Percentiles rank a stretch among this genome's conserved stretches.
Conservation (phyloP, 1,140 invertebrate genomes). For the Diorhabda carinulata region DNA sequence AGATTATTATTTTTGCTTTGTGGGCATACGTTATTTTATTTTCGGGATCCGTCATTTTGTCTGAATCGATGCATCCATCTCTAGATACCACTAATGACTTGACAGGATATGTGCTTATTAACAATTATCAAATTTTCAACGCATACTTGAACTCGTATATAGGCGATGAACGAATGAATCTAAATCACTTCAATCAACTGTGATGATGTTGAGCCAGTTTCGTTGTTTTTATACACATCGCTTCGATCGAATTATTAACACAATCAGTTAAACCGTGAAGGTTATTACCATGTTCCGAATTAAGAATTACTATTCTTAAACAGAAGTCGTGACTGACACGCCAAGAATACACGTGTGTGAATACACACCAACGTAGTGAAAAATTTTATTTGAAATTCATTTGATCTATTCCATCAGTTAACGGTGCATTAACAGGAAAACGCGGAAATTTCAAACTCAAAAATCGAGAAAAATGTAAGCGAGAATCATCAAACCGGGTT, state of each 20-base stretch:
- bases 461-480: no score
- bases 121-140: constrained; percentile 9
- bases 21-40: no score
- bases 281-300: constrained; percentile 18
- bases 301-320: constrained; percentile 20
- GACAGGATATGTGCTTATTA: not conserved
- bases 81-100: not conserved
- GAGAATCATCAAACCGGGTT: no score
- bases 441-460: no score
- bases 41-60: not conserved
- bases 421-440: no score
- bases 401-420: no score
- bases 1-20: no score
- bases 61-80: not conserved
- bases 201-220: constrained; percentile 5
- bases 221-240: not conserved
- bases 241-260: constrained; percentile 15
- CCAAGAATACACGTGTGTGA: no score
- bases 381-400: no score
- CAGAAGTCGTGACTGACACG: no score
- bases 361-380: no score
- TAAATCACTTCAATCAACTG: constrained; percentile 20
- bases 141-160: constrained; percentile 6
- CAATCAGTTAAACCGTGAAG: constrained; percentile 25
- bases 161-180: not conserved